Evolutionary conservation across 2,888 invertebrate genomes (phyloP), one percentile per base, ranked within the genome.

Genomic region (Sphaerophoria taeniata): DNA sequence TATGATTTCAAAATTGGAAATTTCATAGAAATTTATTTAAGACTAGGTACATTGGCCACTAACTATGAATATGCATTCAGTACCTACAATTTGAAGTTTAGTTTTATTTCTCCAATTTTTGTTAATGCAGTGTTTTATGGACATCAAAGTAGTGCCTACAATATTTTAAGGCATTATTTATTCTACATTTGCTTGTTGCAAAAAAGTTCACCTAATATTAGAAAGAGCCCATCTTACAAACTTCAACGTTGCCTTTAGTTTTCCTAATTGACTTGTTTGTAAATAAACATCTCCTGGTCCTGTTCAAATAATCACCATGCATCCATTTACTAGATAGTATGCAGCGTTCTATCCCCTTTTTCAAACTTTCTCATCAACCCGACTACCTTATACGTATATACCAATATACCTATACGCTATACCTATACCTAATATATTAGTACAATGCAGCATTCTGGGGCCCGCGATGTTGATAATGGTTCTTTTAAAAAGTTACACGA

Each of bases 221-320:
- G 63, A 33, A 12, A n/a, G n/a, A 56, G 73, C 56, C 34, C 31
- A 56, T 43, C 39, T 24, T 53, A 63, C 69, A 60, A 53, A 39
- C 76, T 77, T 31, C 47, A 72, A 65, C 67, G 72, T 76, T 85
- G 58, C 61, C 80, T 85, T 85, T 85, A 85, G 81, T 85, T 85
- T 85, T 61, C 80, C 81, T 77, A 85, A 85, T 85, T 85, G 85
- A 81, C 85, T 85, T 81, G 85, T 81, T 85, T 85, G 85, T 73
- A 76, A 81, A 76, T 85, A 85, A 67, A 67, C 67, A n/a, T n/a
- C 67, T 77, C 73, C 81, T 81, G 73, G 73, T 81, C 53, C 85
- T 85, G 81, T 81, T 81, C 76, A 85, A 85, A 85, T 85, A 85
- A 85, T 85, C 76, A 85, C 76, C 85, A 85, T 85, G 85, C 76